These are phyloP conservation scores for Pseudolaguvia tuberculata DNA, from an alignment of 2,113 vertebrate genomes.

Conservation along the genomic window DNA sequence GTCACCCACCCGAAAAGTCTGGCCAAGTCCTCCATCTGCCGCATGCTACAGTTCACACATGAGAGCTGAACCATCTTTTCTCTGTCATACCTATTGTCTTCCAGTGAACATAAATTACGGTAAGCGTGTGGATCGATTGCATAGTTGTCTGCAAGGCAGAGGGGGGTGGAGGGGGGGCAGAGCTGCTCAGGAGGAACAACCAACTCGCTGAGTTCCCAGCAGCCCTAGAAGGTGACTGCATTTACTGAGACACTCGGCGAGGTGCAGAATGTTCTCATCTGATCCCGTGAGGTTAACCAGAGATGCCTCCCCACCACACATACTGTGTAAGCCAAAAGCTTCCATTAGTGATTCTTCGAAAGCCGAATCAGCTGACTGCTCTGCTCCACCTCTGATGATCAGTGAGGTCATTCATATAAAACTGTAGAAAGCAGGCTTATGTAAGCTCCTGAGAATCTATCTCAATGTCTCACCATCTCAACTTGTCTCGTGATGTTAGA, in stretches of 20 bases:
- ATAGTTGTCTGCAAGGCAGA: neutral
- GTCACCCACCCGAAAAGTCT: neutral
- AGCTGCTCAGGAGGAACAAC: conserved; percentile 39
- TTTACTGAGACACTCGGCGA: conserved; percentile 28
- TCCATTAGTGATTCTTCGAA: conserved; percentile 42
- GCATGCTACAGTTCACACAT: too few relatives aligned
- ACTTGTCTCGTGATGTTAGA: conserved; percentile 22
- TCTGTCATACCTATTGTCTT: conserved; percentile 23
- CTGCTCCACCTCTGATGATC: conserved; percentile 8
- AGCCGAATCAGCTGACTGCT: conserved; percentile 13
- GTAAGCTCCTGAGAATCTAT: neutral
- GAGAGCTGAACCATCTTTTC: neutral
- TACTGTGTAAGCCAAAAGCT: conserved; percentile 29
- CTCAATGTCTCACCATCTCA: neutral
- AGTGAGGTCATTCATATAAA: neutral
- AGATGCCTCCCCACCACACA: conserved; percentile 16
- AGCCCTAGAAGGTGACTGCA: conserved; percentile 32
- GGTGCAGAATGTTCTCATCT: conserved; percentile 31
- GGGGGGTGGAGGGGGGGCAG: conserved; percentile 1
- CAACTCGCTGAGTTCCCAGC: conserved; percentile 27
- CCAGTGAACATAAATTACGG: conserved; percentile 39
- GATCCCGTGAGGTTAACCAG: conserved; percentile 39
- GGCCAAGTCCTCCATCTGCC: conserved; percentile 12
- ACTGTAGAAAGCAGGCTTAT: neutral
- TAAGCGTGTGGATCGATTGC: conserved; percentile 33